Evolutionary conservation across 2,888 invertebrate species (phyloP).

Genomic region (Vandiemenella viatica): DNA sequence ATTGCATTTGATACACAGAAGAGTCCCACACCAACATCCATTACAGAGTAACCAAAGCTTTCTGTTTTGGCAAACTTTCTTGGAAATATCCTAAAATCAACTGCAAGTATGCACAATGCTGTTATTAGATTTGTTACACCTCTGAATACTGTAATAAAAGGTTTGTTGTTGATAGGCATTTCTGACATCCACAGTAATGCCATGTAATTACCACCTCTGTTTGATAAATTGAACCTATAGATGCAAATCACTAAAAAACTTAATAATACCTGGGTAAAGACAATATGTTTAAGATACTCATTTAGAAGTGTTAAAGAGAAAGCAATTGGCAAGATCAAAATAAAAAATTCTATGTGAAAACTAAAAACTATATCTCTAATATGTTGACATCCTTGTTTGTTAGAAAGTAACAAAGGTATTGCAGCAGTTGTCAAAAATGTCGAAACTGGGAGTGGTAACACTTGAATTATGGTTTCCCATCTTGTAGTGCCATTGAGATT

Average conservation of each 20-base stretch:
- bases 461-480: constrained; percentile 32
- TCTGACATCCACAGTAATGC: constrained; percentile 18
- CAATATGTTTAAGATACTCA: constrained; percentile 24
- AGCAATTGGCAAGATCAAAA: constrained; percentile 39
- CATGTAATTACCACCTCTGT: constrained; percentile 13
- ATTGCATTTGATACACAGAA: constrained; percentile 71
- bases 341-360: constrained; percentile 37
- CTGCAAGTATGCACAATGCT: constrained; percentile 73
- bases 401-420: neutral
- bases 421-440: constrained; percentile 7
- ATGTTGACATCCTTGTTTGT: neutral
- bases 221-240: neutral
- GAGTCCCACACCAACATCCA: constrained; percentile 91
- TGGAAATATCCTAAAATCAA: constrained; percentile 84
- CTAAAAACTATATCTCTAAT: neutral
- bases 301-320: constrained; percentile 38
- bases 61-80: constrained; percentile 76
- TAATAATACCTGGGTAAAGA: constrained; percentile 16
- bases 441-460: constrained; percentile 19
- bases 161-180: constrained; percentile 16
- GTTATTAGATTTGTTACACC: constrained; percentile 58
- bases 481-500: constrained; percentile 39
- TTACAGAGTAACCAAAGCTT: constrained; percentile 68
- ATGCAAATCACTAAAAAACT: constrained; percentile 18
- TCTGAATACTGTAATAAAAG: constrained; percentile 47